Evolutionary conservation across 2,797 vertebrate species (phyloP), one percentile per base, ranked within the genome.

Genomic region (Phataginus tetradactyla): DNA sequence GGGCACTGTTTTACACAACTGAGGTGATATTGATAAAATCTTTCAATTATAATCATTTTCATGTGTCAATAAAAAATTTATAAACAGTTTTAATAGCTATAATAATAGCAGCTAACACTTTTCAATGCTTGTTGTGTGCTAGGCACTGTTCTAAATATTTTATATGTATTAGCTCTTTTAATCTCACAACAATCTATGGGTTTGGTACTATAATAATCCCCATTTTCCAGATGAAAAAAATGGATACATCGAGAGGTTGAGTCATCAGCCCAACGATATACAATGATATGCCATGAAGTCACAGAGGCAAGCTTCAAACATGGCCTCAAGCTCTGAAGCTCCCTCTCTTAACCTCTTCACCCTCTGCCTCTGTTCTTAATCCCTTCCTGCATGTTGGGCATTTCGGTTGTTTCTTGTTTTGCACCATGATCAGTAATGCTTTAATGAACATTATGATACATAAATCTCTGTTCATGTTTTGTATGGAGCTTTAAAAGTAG

Each of bases 241-340:
- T 11, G 1, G n/a, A 5, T 8, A 21, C 37, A 14, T 23, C 17
- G 53, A 71, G 27, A 61, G 51, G 21, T 14, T 39, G 1, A 13
- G 20, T 23, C 29, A 42, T 29, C 39, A 49, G 72, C 13, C 39
- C 17, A 68, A 11, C 0, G 15, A 20, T 2, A 71, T 3, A 61
- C 20, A 14, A 57, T 1, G 15, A 59, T 15, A 34, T 15, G 25
- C 27, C 12, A 11, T 49, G 68, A 66, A 29, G 27, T 34, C 0
- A 5, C 29, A 85, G 49, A 57, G 59, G 37, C 45, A 34, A 5
- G 11, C 64, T 10, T 69, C 27, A 20, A 61, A 61, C 18, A 15
- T 9, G 8, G n/a, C n/a, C 63, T 7, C 0, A 1, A 64, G 53
- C 55, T 39, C 1, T 1, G 20, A 18, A 37, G 53, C 13, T 7